phyloP scores from a whole-genome alignment of 2,888 invertebrate genomes.

The Lagria hirta region DNA sequence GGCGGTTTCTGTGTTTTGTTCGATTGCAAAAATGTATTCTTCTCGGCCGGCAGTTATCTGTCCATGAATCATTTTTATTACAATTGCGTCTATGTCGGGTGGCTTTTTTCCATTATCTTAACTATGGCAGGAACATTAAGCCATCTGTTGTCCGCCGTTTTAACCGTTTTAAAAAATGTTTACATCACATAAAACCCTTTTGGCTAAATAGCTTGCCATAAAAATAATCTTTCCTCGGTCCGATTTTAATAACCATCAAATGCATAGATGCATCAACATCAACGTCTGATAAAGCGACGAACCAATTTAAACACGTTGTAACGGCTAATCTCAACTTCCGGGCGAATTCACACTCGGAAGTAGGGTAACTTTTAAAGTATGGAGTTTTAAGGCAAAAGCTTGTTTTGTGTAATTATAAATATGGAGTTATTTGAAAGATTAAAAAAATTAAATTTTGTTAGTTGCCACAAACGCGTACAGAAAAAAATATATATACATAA shows the following conservation, averaged over 20 bases:
- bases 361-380: too few relatives aligned
- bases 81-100: slow-evolving; percentile 15
- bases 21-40: slow-evolving; percentile 21
- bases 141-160: slow-evolving; percentile 20
- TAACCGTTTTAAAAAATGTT: slow-evolving; percentile 20
- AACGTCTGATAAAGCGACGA: too few relatives aligned
- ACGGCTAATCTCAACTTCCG: too few relatives aligned
- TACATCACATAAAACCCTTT: slow-evolving; percentile 21
- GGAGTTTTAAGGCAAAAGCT: too few relatives aligned
- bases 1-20: too few relatives aligned
- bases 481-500: too few relatives aligned
- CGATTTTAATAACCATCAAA: slow-evolving; percentile 14
- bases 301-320: too few relatives aligned
- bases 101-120: slow-evolving; percentile 21
- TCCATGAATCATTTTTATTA: slow-evolving; percentile 22
- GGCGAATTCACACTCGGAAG: too few relatives aligned
- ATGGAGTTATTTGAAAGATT: too few relatives aligned
- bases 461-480: too few relatives aligned
- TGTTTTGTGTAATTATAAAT: too few relatives aligned
- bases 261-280: slow-evolving; percentile 14
- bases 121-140: slow-evolving; percentile 20
- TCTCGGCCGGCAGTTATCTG: slow-evolving; percentile 18
- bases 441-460: too few relatives aligned
- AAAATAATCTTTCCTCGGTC: slow-evolving; percentile 14
- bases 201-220: slow-evolving; percentile 13